Conservation (phyloP, 2,797 vertebrate genomes). For the Lepilemur ruficaudatus region DNA sequence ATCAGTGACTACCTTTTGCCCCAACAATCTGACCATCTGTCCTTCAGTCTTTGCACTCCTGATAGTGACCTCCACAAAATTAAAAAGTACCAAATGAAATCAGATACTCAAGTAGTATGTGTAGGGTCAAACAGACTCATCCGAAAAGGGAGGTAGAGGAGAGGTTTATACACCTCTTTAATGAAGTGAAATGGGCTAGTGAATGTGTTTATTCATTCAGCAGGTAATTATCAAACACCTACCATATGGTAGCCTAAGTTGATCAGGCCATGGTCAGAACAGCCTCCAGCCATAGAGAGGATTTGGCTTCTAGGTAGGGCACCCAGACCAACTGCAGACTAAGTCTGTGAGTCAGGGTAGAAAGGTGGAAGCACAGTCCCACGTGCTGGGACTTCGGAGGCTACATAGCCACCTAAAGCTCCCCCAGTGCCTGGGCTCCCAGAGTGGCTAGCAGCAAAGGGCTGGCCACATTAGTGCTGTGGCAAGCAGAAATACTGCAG, state of each 20-base stretch:
- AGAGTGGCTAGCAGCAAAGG: neutral
- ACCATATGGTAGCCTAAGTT: neutral
- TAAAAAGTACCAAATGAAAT: slow-evolving; percentile 5
- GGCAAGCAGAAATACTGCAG: neutral
- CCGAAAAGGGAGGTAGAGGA: neutral
- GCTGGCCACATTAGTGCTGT: neutral
- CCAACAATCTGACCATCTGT: neutral
- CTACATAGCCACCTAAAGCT: neutral
- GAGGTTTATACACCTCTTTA: neutral
- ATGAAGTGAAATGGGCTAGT: neutral
- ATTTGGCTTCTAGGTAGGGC: neutral
- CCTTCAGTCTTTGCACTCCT: neutral
- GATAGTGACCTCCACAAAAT: neutral
- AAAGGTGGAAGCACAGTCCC: neutral
- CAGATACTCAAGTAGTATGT: neutral
- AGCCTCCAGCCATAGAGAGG: neutral
- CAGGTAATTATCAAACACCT: neutral
- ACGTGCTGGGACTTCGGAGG: neutral
- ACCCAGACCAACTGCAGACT: neutral
- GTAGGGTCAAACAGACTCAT: neutral
- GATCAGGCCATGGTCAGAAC: neutral
- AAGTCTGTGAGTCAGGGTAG: neutral
- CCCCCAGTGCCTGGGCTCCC: neutral
- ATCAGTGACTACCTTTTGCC: neutral
- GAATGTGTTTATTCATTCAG: neutral